phyloP scores from a whole-genome alignment of 2,797 vertebrate species.

The Amazonetta brasiliensis region DNA sequence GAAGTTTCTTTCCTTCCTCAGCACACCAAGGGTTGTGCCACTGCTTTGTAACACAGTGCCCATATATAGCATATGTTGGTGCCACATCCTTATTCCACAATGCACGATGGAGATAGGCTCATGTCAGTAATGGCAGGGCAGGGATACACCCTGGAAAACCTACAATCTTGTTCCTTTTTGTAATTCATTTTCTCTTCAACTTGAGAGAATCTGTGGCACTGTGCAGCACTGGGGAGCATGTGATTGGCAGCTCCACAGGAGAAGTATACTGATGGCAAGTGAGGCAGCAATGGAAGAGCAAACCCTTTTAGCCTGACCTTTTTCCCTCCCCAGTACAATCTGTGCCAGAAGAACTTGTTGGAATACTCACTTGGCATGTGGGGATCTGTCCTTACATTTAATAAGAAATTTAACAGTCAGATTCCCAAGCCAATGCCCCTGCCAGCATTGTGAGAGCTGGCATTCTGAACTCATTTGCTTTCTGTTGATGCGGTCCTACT shows the following conservation, averaged over 20 bases:
- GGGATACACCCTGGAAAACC: not conserved
- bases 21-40: not conserved
- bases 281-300: not conserved
- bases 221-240: rapidly evolving
- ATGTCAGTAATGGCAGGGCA: not conserved
- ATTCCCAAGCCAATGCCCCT: not conserved
- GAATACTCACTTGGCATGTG: not conserved
- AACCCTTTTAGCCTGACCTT: not conserved
- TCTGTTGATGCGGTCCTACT: not conserved
- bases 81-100: not conserved
- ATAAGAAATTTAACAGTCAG: not conserved
- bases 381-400: not conserved
- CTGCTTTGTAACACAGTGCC: not conserved
- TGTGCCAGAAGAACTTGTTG: not conserved
- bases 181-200: not conserved
- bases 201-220: not conserved
- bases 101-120: not conserved
- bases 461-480: not conserved
- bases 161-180: not conserved
- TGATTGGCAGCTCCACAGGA: not conserved
- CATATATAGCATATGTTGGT: not conserved
- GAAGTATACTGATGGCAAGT: not conserved
- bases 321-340: not conserved
- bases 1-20: not conserved
- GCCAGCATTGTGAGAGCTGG: not conserved